Evolutionary conservation across 2,113 vertebrate genomes (phyloP), one percentile per base, ranked within the genome.

Genomic region (Puntigrus tetrazona): DNA sequence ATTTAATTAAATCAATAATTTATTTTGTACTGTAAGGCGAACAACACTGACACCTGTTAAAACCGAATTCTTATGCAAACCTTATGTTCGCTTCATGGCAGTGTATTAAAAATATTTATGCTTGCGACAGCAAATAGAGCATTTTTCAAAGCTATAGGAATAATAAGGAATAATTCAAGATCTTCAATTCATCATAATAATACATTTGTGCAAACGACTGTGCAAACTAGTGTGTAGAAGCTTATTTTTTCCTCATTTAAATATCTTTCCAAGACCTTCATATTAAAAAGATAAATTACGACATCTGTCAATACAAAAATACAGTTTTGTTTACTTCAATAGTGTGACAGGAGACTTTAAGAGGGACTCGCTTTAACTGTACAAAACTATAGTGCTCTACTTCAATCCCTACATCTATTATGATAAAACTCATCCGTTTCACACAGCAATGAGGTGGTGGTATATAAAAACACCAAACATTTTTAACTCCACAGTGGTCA

Each of bases 331-430:
- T 38, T 27, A 36, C n/a, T 31, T 63, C 74, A 65, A 78, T 69
- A 75, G 57, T 67, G 55, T 81, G 69, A 76, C 43, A 7, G 27
- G 55, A 77, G 63, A 43, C 31, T 34, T 69, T 16, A 70, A 43
- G 29, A 43, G 50, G 25, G 16, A 78, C 59, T 25, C 13, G 3
- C 36, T 38, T 63, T 31, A 79, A 47, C 5, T 76, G 47, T 43
- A 79, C 59, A 47, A 76, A 45, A 75, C 38, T 83, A 25, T 45
- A 85, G 73, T 82, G 78, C 86, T 82, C 70, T 81, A 73, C n/a
- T 67, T 79, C 47, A 47, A 31, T 27, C 38, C 74, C 29, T 11
- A 52, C 45, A 20, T 76, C 75, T 25, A 57, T 57, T 57, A 14
- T 57, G 29, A 55, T 38, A 78, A 78, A 59, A 78, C 31, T 13